Evolutionary conservation across 2,888 invertebrate genomes (phyloP).

Genomic region (Amaurobius ferox): DNA sequence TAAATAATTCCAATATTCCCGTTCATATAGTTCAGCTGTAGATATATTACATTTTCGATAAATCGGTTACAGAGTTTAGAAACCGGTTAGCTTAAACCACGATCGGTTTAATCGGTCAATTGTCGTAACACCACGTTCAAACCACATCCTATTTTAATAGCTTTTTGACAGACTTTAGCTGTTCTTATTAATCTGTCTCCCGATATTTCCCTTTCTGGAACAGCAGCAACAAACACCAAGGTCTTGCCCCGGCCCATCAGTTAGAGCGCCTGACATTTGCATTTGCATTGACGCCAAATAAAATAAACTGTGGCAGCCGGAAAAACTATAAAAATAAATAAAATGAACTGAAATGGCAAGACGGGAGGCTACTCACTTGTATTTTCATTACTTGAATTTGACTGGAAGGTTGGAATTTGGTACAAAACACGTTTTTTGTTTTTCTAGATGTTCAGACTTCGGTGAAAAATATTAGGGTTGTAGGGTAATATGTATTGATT

Average conservation of each 20-base stretch:
- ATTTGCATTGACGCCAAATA: constrained; percentile 3
- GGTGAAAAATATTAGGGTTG: neutral
- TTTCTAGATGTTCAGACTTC: neutral
- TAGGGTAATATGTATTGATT: neutral
- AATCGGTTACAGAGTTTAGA: too few relatives aligned
- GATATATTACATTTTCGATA: too few relatives aligned
- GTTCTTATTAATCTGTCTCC: neutral
- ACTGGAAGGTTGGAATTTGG: too few relatives aligned
- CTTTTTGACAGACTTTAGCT: neutral
- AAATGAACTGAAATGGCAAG: constrained; percentile 4
- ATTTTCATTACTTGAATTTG: too few relatives aligned
- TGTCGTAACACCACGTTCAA: too few relatives aligned
- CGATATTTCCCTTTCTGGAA: neutral
- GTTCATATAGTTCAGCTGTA: too few relatives aligned
- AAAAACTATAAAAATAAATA: constrained; percentile 10
- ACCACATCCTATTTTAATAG: too few relatives aligned
- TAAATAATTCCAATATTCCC: too few relatives aligned
- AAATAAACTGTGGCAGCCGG: neutral
- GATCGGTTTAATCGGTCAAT: too few relatives aligned
- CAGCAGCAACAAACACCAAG: neutral
- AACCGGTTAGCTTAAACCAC: too few relatives aligned
- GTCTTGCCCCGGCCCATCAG: constrained; percentile 6
- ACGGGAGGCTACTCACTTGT: neutral
- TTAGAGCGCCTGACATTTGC: neutral
- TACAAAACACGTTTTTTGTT: constrained; percentile 4